Evolutionary conservation across 2,113 vertebrate species (phyloP), one percentile per base, ranked within the genome.

Genomic region (Oostethus manadensis): DNA sequence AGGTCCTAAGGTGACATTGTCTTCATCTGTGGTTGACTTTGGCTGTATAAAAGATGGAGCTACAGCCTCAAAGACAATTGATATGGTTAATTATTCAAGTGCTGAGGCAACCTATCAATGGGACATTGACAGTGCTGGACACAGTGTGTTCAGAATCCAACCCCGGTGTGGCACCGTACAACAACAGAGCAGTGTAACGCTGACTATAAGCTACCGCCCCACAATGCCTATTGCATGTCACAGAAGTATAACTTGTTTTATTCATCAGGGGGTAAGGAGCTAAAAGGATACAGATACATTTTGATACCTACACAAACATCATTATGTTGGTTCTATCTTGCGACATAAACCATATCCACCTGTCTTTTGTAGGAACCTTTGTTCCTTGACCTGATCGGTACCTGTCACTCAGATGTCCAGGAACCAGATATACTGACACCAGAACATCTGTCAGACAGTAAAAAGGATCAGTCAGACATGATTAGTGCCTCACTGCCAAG

Each of bases 361-460:
- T 21, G 56, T 21, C 58, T 23, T 4, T 49, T 40, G 16, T 29
- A 99, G 97, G 89, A 92, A 1, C 93, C 93, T 0, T 15, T 95
- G 43, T 94, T 93, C 70, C 75, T 98, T 75, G 92, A 97, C 67
- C 71, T 98, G 76, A 87, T 96, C 53, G 97, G 96, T 58, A 97
- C 93, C 58, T 98, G 95, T 80, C 93, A 94, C 73, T 93, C 94
- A 10, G 90, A 92, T 59, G 79, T 58, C 57, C 76, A 46, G 46
- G 88, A 90, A 53, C 94, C 96, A 18, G 75, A 73, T 45, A 67
- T 90, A 21, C 79, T 98, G 65, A 88, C 70, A 45, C 75, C 92
- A 44, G 91, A 86, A 66, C 93, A 98, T 66, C 87, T 99, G 35
- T 51, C 51, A 14, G 68, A 66, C 1, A 82, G 85, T 68, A 88